Percentiles rank a stretch among this genome's conserved stretches.
Evolutionary conservation across 2,888 invertebrate species (phyloP).

Genomic region (Eucera pruinosa): DNA sequence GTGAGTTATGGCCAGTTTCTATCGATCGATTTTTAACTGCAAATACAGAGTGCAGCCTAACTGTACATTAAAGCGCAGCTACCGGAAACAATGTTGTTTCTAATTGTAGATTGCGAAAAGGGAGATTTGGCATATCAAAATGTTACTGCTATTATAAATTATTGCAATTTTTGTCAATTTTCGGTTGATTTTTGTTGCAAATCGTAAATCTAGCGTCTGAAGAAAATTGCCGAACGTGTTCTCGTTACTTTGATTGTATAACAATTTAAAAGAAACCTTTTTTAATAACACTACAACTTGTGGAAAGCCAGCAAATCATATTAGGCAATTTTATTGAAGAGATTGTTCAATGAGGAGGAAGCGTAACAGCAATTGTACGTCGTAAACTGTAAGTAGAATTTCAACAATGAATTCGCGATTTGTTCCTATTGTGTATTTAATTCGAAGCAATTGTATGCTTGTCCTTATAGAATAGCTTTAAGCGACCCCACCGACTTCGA

Average conservation of each 20-base stretch:
- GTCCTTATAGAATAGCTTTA: neutral
- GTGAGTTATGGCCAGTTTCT: neutral
- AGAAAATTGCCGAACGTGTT: no score
- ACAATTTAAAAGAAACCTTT: no score
- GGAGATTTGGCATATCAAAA: neutral
- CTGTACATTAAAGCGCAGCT: no score
- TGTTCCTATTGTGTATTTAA: neutral
- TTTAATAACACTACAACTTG: no score
- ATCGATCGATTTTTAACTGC: neutral
- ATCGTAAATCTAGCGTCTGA: no score
- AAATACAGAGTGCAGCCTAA: neutral
- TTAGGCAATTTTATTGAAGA: no score
- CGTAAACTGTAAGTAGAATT: neutral
- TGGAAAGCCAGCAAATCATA: no score
- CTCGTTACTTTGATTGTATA: no score
- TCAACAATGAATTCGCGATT: neutral
- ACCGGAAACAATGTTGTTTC: constrained; percentile 1
- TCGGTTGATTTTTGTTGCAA: neutral
- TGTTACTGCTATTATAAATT: neutral
- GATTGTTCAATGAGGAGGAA: no score
- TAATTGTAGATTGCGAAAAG: neutral
- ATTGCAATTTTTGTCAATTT: no score
- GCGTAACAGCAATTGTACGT: no score
- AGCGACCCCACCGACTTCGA: neutral
- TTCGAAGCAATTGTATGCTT: neutral